Conservation (phyloP, 1,140 invertebrate species). For the Hormaphis cornu region DNA sequence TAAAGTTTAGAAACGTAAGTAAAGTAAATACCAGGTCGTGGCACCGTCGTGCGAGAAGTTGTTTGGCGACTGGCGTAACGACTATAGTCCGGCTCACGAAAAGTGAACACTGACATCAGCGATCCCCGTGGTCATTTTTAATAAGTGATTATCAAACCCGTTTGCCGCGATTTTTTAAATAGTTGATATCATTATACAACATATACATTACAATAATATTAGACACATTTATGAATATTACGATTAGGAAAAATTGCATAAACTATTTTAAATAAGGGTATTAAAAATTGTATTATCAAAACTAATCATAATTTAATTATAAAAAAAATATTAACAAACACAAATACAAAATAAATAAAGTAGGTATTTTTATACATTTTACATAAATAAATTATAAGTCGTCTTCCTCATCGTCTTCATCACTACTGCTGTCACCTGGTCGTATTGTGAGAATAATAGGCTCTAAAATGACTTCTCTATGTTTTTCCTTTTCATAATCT, state of each 20-base stretch:
- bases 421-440: background rate
- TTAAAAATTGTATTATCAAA: background rate
- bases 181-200: too few relatives aligned
- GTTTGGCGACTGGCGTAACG: too few relatives aligned
- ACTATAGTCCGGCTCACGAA: background rate
- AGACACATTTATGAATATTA: too few relatives aligned
- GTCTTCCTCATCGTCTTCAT: background rate
- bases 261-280: background rate
- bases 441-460: background rate
- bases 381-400: too few relatives aligned
- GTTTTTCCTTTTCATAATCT: background rate
- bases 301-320: background rate
- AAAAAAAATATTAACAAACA: background rate
- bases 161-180: background rate
- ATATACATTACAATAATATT: too few relatives aligned
- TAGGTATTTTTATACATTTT: background rate
- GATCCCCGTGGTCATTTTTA: background rate
- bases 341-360: background rate
- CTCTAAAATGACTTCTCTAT: background rate
- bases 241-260: background rate
- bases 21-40: too few relatives aligned
- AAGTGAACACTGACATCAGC: background rate
- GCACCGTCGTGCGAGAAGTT: too few relatives aligned
- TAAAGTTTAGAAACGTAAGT: too few relatives aligned
- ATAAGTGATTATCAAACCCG: background rate